These are phyloP conservation scores for Scatophagus argus DNA, from an alignment of 2,113 vertebrate species.

Conservation along the genomic window DNA sequence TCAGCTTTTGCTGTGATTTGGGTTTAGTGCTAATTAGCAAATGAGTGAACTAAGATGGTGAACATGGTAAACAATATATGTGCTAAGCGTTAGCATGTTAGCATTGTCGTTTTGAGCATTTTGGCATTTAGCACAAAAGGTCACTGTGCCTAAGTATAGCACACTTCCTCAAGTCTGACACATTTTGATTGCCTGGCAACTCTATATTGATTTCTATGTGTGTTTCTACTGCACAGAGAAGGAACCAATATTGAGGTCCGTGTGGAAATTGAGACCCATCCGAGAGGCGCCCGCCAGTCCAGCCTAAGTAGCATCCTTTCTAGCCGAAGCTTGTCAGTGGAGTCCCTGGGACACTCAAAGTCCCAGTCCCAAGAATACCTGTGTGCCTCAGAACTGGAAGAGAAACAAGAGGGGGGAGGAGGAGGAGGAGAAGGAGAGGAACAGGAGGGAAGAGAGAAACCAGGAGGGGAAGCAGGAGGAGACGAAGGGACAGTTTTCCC, in stretches of 20 bases:
- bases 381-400: slow-evolving; percentile 76
- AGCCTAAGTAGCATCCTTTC: slow-evolving; percentile 87
- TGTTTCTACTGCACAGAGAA: slow-evolving; percentile 75
- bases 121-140: no score
- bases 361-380: slow-evolving; percentile 80
- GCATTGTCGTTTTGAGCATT: no score
- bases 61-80: no score
- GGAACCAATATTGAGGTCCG: slow-evolving; percentile 87
- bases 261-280: slow-evolving; percentile 87
- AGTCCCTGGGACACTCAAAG: slow-evolving; percentile 83
- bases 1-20: no score
- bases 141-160: no score
- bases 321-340: slow-evolving; percentile 85
- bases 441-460: slow-evolving; percentile 51
- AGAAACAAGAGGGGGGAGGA: slow-evolving; percentile 41
- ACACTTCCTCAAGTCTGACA: not conserved
- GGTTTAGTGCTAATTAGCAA: no score
- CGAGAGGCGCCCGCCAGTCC: slow-evolving; percentile 76
- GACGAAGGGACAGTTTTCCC: slow-evolving; percentile 58
- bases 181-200: not conserved
- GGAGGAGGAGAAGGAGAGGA: slow-evolving; percentile 43
- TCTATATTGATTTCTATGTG: not conserved
- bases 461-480: slow-evolving; percentile 46
- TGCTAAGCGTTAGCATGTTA: no score
- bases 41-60: no score